Evolutionary conservation across 2,797 vertebrate species (phyloP).

Genomic region (Brachyalestes nurse): DNA sequence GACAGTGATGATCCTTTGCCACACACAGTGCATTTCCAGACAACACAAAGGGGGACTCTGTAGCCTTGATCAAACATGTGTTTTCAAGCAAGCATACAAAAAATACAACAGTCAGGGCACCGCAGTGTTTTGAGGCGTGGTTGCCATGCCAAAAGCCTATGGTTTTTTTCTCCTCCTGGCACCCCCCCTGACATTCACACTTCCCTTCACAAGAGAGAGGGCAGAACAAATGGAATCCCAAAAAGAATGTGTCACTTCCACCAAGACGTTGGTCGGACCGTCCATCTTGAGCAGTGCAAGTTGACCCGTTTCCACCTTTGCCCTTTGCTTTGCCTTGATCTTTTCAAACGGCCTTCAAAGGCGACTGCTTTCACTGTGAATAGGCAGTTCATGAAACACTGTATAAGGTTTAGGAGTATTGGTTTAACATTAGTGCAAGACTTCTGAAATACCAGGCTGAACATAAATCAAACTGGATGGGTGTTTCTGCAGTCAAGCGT

Average conservation of each 20-base stretch:
- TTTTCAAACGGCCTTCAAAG: slow-evolving; percentile 18
- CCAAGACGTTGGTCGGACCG: slow-evolving; percentile 7
- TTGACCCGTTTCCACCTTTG: slow-evolving; percentile 27
- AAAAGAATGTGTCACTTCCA: slow-evolving; percentile 46
- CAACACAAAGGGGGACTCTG: slow-evolving; percentile 26
- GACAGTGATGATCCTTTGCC: slow-evolving; percentile 1
- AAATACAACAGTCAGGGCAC: slow-evolving; percentile 1
- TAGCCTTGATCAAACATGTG: slow-evolving; percentile 10
- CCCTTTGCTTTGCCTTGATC: slow-evolving; percentile 50
- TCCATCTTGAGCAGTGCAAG: slow-evolving; percentile 25
- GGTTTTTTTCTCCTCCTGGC: slow-evolving; percentile 18
- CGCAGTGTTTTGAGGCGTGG: slow-evolving; percentile 44
- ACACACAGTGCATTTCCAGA: slow-evolving; percentile 13
- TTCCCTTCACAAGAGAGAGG: slow-evolving; percentile 40
- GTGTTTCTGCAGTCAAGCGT: neutral
- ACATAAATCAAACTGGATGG: neutral
- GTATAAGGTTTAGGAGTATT: neutral
- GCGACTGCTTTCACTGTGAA: neutral
- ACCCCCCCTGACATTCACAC: slow-evolving; percentile 21
- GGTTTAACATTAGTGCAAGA: neutral
- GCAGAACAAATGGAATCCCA: slow-evolving; percentile 45
- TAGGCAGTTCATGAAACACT: neutral
- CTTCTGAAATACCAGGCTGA: neutral
- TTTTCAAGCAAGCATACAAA: slow-evolving; percentile 18
- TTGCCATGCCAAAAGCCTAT: slow-evolving; percentile 42